Conservation (phyloP, 2,888 invertebrate genomes). For the Amblyjoppa proteus region DNA sequence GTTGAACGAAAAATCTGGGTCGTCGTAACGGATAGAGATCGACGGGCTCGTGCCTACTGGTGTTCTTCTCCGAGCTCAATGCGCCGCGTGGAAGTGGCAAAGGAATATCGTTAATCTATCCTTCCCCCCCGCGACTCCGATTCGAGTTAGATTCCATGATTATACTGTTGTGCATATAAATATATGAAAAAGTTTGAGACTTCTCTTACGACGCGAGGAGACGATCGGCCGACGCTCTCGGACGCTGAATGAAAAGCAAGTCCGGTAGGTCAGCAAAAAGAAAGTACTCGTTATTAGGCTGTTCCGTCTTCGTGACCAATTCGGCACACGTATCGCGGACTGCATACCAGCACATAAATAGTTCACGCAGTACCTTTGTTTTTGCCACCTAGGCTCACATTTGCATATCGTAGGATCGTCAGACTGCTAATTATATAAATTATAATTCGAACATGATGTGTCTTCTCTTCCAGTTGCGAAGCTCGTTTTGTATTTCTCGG, state of each 20-base stretch:
- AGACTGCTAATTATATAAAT: not conserved
- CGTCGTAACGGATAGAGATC: slow-evolving; percentile 69
- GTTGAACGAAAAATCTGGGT: slow-evolving; percentile 67
- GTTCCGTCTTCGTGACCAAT: slow-evolving; percentile 62
- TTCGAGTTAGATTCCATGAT: slow-evolving; percentile 35
- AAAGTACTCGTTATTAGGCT: slow-evolving; percentile 64
- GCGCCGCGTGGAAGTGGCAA: not conserved
- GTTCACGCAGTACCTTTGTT: not conserved
- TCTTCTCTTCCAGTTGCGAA: not conserved
- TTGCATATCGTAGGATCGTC: slow-evolving; percentile 25
- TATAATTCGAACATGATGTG: slow-evolving; percentile 10
- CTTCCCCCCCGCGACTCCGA: slow-evolving; percentile 2
- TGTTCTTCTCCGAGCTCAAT: slow-evolving; percentile 12
- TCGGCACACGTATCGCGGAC: slow-evolving; percentile 64
- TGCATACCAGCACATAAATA: slow-evolving; percentile 60
- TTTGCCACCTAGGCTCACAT: slow-evolving; percentile 16
- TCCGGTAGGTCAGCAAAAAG: slow-evolving; percentile 64
- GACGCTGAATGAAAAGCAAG: slow-evolving; percentile 50
- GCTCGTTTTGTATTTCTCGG: not conserved
- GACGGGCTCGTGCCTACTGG: slow-evolving; percentile 40
- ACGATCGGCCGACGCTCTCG: slow-evolving; percentile 6
- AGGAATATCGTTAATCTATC: slow-evolving; percentile 12
- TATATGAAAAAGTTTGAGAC: not conserved
- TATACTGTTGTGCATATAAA: slow-evolving; percentile 15
- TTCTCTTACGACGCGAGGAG: not conserved